These are phyloP conservation scores for Synergus umbraculus DNA, from an alignment of 2,888 invertebrate genomes.

Conservation along the genomic window DNA sequence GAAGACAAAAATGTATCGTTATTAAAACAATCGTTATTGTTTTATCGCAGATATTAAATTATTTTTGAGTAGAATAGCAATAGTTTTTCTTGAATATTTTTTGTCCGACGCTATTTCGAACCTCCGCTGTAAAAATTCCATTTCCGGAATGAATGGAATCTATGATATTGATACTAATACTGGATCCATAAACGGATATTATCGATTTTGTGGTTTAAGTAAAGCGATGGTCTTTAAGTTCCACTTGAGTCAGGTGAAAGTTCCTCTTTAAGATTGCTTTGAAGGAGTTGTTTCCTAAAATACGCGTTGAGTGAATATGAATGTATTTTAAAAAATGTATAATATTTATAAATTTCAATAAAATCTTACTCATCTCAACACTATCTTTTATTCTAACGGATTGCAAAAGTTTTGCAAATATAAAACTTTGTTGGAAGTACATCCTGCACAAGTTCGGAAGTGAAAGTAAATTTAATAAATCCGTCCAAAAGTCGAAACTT, in stretches of 20 bases:
- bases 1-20: too few species aligned
- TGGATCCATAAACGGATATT: constrained; percentile 17
- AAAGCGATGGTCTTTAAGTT: constrained; percentile 28
- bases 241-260: constrained; percentile 23
- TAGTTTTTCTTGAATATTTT: not conserved
- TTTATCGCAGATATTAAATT: too few species aligned
- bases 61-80: not conserved
- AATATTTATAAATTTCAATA: not conserved
- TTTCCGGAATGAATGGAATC: not conserved
- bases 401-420: not conserved
- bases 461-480: constrained; percentile 9
- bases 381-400: not conserved
- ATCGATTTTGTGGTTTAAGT: constrained; percentile 14
- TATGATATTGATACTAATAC: constrained; percentile 6
- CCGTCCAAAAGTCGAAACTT: not conserved
- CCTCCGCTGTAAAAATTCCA: not conserved
- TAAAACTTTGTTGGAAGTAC: not conserved
- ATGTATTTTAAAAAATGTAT: not conserved
- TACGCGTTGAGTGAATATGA: not conserved
- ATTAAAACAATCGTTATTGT: too few species aligned
- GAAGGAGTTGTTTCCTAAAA: not conserved
- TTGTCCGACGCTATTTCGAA: not conserved
- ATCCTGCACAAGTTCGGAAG: not conserved
- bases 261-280: constrained; percentile 20
- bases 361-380: not conserved